Base-by-base conservation (phyloP, 1,140 invertebrate genomes). In the Pseudachorutes palmiensis region DNA sequence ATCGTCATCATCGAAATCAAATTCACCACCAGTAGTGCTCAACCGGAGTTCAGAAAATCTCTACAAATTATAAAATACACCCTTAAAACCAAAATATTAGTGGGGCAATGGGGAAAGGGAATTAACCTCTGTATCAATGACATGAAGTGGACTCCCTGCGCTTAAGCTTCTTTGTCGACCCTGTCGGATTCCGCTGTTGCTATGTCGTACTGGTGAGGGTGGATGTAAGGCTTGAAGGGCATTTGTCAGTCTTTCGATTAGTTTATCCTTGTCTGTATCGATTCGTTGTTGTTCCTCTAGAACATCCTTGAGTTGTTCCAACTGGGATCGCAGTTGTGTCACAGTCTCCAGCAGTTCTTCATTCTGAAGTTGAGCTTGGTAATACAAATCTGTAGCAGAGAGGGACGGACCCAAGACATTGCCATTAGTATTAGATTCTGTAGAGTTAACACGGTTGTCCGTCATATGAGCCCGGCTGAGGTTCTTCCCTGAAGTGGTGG, bases 161-260 rank as follows among this genome's bases (percentile, higher is more conserved):
- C 36, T 41, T 5, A 41, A 41, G 19, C 36, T 41, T 5, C 36
- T 5, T 41, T 41, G 36, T 9, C 36, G 36, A 3, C 51, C 51
- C 14, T 55, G 9, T 5, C 5, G 24, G 51, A 5, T 45, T 45
- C 19, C 9, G 24, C 24, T 19, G 24, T 55, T 55, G 51, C 5
- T 26, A 16, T 55, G 12, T 24, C 14, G 9, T 19, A 22, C 24
- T 14, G 24, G 14, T 5, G 12, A 12, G 5, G 12, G 24, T 55
- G 12, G 5, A 9, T 24, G 51, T 16, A 55, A 26, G 5, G 24
- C 5, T 24, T 55, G 51, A 26, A 55, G 14, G 51, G 51, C 24
- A 55, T 55, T 55, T 55, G 51, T 55, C 51, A 55, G 51, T 55
- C 51, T 55, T 24, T 55, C 51, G 24, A 55, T 55, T 3, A 55